These are phyloP conservation scores for Bergia sp. DNA, from an alignment of 92 coral and sea anemone species.

Conservation along the genomic window DNA sequence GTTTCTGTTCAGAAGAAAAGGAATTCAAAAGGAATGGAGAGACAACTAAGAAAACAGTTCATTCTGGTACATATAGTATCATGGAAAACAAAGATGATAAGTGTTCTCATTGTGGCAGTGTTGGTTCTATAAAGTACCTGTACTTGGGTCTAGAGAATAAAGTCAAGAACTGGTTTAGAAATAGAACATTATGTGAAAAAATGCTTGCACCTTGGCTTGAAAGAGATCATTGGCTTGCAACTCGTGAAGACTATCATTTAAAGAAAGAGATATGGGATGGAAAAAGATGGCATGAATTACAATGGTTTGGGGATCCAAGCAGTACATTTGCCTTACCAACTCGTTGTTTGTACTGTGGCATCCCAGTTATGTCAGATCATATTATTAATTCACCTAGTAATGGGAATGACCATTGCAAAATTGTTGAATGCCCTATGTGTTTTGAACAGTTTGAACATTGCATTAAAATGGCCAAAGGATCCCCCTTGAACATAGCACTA, in stretches of 20 bases:
- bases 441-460: slow-evolving; percentile 63
- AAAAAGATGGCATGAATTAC: slow-evolving; percentile 68
- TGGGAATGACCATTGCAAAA: slow-evolving; percentile 16
- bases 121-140: slow-evolving; percentile 59
- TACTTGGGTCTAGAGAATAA: slow-evolving; percentile 66
- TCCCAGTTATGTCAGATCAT: slow-evolving; percentile 63
- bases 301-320: slow-evolving; percentile 81
- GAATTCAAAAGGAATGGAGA: slow-evolving; percentile 55
- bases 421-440: slow-evolving; percentile 74
- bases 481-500: slow-evolving; percentile 64
- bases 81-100: slow-evolving; percentile 54
- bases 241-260: slow-evolving; percentile 3
- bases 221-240: slow-evolving; percentile 46
- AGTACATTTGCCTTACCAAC: slow-evolving; percentile 66
- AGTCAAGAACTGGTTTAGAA: slow-evolving; percentile 74
- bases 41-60: slow-evolving; percentile 49
- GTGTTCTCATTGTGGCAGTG: slow-evolving; percentile 66
- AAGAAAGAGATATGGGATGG: slow-evolving; percentile 86
- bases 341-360: slow-evolving; percentile 56
- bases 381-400: slow-evolving; percentile 48
- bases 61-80: slow-evolving; percentile 61
- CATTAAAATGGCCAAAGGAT: slow-evolving; percentile 56
- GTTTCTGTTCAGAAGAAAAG: slow-evolving; percentile 64
- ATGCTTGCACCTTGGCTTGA: slow-evolving; percentile 66
- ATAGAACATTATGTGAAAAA: slow-evolving; percentile 53